Evolutionary conservation across 2,888 invertebrate genomes (phyloP), one percentile per base, ranked within the genome.

Genomic region (Byasa hedistus): DNA sequence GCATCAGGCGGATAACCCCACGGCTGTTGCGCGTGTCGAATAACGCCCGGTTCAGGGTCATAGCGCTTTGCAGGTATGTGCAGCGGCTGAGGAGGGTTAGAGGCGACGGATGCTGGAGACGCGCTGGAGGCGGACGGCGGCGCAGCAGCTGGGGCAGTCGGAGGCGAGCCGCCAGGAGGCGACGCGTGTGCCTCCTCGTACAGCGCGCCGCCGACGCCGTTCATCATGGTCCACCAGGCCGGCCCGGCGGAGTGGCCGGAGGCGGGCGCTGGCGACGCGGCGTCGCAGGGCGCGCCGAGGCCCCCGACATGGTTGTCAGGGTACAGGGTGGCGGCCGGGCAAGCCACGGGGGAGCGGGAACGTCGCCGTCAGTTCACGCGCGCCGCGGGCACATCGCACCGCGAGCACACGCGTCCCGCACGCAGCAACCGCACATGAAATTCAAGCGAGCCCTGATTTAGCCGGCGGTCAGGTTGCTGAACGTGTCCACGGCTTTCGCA

Each of bases 41-140:
- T 96, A 79, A 96, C 96, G 57, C 96, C 94, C 62, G 94, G 93
- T 79, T 93, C 94, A 68, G 93, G 93, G 72, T 92, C 92, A 82
- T 92, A 95, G 75, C 97, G 93, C 89, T 97, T 97, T 80, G 97
- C 97, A 73, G 97, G 97, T 89, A 97, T 97, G 92, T 97, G 97
- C 71, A 97, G 93, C 71, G 96, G 96, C 79, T 95, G 94, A 69
- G 95, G 94, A 69, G 95, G 94, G 87, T 95, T 94, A 82, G 94
- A 94, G 81, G 94, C 93, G 62, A 93, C 93, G 69, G 91, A 90
- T 70, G 94, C 87, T 79, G 94, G 94, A 82, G 93, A 89, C 80
- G 89, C 90, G 90, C 89, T 89, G 79, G 91, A 88, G 69, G 91
- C 90, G 69, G 93, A 90, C 79, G 93, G 85, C 72, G 94, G 94